Conservation (phyloP, 2,888 invertebrate species). For the Digitonthophagus gazella region DNA sequence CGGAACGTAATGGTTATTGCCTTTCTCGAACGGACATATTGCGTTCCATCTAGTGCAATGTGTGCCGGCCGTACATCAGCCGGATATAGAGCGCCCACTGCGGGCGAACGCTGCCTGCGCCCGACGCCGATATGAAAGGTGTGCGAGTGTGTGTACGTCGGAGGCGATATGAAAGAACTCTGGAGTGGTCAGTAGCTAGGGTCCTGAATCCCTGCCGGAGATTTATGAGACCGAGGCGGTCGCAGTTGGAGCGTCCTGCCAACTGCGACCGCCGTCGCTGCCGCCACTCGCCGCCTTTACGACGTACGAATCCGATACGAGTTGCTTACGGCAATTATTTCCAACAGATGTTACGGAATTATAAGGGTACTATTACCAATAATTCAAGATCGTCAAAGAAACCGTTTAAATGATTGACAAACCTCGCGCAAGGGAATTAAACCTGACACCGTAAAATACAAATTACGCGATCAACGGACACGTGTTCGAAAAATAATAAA, state of each 20-base stretch:
- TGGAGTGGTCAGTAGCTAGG: constrained; percentile 34
- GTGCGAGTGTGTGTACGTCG: constrained; percentile 19
- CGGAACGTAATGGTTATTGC: constrained; percentile 63
- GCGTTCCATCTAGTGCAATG: constrained; percentile 61
- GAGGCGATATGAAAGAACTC: constrained; percentile 36
- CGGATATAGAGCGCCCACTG: constrained; percentile 42
- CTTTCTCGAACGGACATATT: constrained; percentile 61
- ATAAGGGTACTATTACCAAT: too few relatives aligned
- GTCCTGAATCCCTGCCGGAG: constrained; percentile 17
- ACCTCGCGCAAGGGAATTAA: too few relatives aligned
- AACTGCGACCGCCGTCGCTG: too few relatives aligned
- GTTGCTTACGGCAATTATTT: too few relatives aligned
- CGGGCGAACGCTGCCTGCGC: constrained; percentile 14
- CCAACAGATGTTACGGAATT: too few relatives aligned
- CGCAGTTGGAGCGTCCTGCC: background rate
- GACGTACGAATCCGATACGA: too few relatives aligned
- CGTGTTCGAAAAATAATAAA: background rate
- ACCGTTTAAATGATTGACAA: too few relatives aligned
- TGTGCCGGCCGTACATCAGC: constrained; percentile 59
- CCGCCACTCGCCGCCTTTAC: too few relatives aligned
- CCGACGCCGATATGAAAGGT: constrained; percentile 35
- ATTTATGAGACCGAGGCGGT: constrained; percentile 13
- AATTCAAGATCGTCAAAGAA: too few relatives aligned
- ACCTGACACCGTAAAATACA: too few relatives aligned
- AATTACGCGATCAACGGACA: too few relatives aligned